Evolutionary conservation across 2,888 invertebrate genomes (phyloP), one percentile per base, ranked within the genome.

Genomic region (Seira ritae): DNA sequence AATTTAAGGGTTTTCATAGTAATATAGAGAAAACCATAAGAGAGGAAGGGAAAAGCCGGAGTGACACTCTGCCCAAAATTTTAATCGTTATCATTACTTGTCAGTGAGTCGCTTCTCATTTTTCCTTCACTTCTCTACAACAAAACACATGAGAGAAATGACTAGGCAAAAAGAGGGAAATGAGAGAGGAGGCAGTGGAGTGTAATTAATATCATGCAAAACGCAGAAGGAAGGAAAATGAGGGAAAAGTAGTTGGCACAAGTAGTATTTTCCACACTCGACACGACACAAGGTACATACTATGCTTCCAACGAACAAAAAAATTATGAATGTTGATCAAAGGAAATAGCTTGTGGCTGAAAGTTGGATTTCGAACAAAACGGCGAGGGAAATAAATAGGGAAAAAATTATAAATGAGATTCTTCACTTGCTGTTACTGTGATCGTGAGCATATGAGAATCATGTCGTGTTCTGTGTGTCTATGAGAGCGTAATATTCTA

Each of bases 81-180:
- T 50, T 75, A 75, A 75, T 75, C 75, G 75, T 67, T 75, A 75
- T 75, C 74, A 67, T 75, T 75, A 75, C 24, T 75, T 75, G 74
- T 75, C 66, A 75, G 66, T 66, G 55, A 75, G 50, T 31, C 68
- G 31, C 31, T 68, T 31, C 68, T 68, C 68, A 31, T 68, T 68
- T 23, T 19, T 22, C 22, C 68, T 8, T 15, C 68, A 46, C 50
- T 50, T 17, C 50, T 23, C 65, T 15, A 24, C 24, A 31, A 8
- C 31, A 31, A 31, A 31, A 31, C 17, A 67, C 67, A 46, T 66
- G 66, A 75, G 65, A 50, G 19, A 17, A 50, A 17, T 19, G 37
- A 31, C 31, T 31, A 4, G 3, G 31, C 15, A 15, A 55, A 8
- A 42, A 42, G 42, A 42, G 42, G 42, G n/a, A 23, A 31, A 31